These are phyloP conservation scores for Atopsyche davidsoni DNA, from an alignment of 1,140 invertebrate species.

Conservation along the genomic window DNA sequence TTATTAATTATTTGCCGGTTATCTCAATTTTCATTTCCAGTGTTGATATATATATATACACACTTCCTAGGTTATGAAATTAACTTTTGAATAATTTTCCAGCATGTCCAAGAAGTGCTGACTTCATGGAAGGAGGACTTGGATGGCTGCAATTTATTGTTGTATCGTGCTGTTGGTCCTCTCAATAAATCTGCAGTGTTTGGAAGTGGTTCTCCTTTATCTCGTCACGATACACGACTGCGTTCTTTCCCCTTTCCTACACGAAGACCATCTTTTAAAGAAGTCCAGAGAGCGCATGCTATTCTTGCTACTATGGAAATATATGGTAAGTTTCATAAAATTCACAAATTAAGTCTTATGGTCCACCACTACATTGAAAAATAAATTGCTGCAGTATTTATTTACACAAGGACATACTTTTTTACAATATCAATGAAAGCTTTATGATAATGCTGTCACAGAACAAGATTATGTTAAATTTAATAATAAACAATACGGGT, in stretches of 20 bases:
- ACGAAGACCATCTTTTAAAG: conserved; percentile 71
- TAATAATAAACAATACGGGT: too few relatives aligned
- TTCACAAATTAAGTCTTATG: too few relatives aligned
- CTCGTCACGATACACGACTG: conserved; percentile 60
- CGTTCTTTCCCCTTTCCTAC: conserved; percentile 78
- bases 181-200: conserved; percentile 69
- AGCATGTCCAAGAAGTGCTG: conserved; percentile 76
- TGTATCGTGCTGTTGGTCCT: conserved; percentile 71
- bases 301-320: conserved; percentile 65
- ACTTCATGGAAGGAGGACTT: conserved; percentile 63
- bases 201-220: conserved; percentile 65
- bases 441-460: too few relatives aligned
- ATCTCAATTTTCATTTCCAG: too few relatives aligned
- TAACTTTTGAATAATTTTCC: too few relatives aligned
- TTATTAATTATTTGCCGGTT: too few relatives aligned
- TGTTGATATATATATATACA: too few relatives aligned
- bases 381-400: too few relatives aligned
- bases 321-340: conserved; percentile 56
- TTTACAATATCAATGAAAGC: too few relatives aligned
- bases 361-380: too few relatives aligned
- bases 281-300: conserved; percentile 70
- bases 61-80: too few relatives aligned
- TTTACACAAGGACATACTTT: background rate
- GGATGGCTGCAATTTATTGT: conserved; percentile 63
- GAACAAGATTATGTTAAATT: too few relatives aligned